Conservation (phyloP, 1,140 invertebrate species). For the Drosophila kikkawai region DNA sequence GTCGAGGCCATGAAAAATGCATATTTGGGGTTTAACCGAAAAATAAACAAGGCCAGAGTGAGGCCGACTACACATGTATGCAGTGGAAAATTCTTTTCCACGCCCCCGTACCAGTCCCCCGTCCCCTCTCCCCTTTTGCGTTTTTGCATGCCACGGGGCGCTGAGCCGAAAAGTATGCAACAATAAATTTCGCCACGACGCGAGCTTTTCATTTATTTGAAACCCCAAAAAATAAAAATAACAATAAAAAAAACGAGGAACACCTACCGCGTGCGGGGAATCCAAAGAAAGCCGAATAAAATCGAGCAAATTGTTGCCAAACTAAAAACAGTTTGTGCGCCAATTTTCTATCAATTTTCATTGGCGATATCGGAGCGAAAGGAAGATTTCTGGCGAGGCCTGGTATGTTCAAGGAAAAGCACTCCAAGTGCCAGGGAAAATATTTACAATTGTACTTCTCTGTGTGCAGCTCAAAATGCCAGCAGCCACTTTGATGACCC, state of each 20-base stretch:
- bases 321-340: constrained; percentile 73
- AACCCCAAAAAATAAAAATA: constrained; percentile 8
- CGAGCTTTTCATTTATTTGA: constrained; percentile 67
- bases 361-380: constrained; percentile 14
- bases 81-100: constrained; percentile 45
- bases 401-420: neutral
- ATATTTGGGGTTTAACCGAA: constrained; percentile 81
- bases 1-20: constrained; percentile 74
- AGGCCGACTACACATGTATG: constrained; percentile 44
- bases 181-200: constrained; percentile 70
- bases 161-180: constrained; percentile 81
- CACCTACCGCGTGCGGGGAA: constrained; percentile 14
- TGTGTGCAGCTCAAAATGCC: constrained; percentile 31
- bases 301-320: constrained; percentile 64
- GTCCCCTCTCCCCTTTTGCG: neutral
- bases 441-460: constrained; percentile 69
- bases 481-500: constrained; percentile 36
- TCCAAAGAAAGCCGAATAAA: constrained; percentile 32
- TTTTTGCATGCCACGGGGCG: constrained; percentile 55
- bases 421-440: constrained; percentile 38
- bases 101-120: constrained; percentile 2
- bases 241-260: neutral
- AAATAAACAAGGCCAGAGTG: constrained; percentile 69
- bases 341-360: constrained; percentile 79
- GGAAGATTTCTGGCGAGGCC: neutral